These are phyloP conservation scores for Erannis defoliaria DNA, from an alignment of 2,888 invertebrate species.

Conservation along the genomic window DNA sequence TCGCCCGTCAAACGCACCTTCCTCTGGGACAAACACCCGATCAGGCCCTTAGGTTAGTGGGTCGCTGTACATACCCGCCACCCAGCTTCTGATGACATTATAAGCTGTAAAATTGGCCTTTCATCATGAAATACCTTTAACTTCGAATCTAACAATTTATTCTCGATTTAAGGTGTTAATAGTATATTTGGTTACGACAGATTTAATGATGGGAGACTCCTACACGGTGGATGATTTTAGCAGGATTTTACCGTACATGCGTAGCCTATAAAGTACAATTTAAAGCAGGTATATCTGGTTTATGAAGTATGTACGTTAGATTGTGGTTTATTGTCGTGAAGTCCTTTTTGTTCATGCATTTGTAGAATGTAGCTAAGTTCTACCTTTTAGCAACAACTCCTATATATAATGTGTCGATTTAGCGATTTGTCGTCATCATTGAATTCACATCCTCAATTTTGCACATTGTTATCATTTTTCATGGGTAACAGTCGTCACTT, in stretches of 20 bases:
- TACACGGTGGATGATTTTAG: constrained; percentile 81
- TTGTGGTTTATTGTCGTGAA: constrained; percentile 41
- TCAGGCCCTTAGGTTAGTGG: constrained; percentile 95
- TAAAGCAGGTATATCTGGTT: constrained; percentile 70
- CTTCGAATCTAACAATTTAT: constrained; percentile 46
- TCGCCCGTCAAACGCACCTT: constrained; percentile 96
- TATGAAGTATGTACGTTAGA: constrained; percentile 34
- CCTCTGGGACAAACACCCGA: constrained; percentile 96
- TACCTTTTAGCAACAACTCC: constrained; percentile 18
- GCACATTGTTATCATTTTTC: constrained; percentile 20
- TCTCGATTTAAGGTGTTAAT: constrained; percentile 48
- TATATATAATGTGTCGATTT: constrained; percentile 1
- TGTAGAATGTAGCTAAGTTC: constrained; percentile 30
- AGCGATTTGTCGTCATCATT: constrained; percentile 9
- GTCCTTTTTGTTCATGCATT: constrained; percentile 33
- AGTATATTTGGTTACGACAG: constrained; percentile 71
- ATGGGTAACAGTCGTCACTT: constrained; percentile 13
- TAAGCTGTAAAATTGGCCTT: constrained; percentile 74
- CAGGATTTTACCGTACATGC: constrained; percentile 82
- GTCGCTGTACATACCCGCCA: constrained; percentile 73
- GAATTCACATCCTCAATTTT: constrained; percentile 10
- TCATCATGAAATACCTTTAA: constrained; percentile 58
- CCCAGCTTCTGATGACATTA: constrained; percentile 58
- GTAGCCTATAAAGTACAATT: constrained; percentile 78
- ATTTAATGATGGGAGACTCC: constrained; percentile 83